A percentile compares a stretch with the other conserved stretches of the same genome.
Conservation (phyloP, 2,113 vertebrate species). For the Nansenia antarctica region DNA sequence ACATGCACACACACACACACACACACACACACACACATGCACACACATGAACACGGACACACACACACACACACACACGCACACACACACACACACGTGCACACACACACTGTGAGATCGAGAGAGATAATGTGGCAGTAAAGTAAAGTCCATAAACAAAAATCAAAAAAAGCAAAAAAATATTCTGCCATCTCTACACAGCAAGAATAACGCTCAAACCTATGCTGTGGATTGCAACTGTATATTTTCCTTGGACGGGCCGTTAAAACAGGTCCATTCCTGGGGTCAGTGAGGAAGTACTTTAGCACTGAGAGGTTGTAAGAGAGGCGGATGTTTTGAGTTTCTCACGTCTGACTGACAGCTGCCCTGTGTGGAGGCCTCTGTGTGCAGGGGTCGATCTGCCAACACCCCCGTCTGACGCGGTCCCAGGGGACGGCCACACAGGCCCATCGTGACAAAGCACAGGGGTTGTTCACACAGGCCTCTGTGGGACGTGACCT, state of each 20-base stretch:
- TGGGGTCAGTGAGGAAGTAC: constrained; percentile 8
- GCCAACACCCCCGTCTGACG: constrained; percentile 62
- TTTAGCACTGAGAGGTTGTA: neutral
- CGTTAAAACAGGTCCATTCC: neutral
- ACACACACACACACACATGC: neutral
- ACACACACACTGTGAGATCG: constrained; percentile 20
- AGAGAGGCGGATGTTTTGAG: constrained; percentile 41
- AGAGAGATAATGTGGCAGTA: too few relatives aligned
- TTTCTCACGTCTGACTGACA: constrained; percentile 59
- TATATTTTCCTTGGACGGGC: constrained; percentile 4
- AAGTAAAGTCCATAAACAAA: constrained; percentile 6
- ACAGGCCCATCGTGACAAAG: constrained; percentile 47
- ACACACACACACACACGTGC: neutral
- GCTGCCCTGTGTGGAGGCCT: constrained; percentile 40
- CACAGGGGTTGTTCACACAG: constrained; percentile 58
- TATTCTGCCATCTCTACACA: neutral
- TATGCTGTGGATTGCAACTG: constrained; percentile 4
- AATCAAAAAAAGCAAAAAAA: constrained; percentile 33
- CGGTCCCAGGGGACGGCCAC: constrained; percentile 51
- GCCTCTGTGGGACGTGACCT: constrained; percentile 63
- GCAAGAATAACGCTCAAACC: neutral
- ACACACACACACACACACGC: neutral
- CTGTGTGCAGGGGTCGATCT: constrained; percentile 53
- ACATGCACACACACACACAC: neutral
- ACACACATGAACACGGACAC: too few relatives aligned